Conservation (phyloP, 2,888 invertebrate species). For the Papilio gigon region DNA sequence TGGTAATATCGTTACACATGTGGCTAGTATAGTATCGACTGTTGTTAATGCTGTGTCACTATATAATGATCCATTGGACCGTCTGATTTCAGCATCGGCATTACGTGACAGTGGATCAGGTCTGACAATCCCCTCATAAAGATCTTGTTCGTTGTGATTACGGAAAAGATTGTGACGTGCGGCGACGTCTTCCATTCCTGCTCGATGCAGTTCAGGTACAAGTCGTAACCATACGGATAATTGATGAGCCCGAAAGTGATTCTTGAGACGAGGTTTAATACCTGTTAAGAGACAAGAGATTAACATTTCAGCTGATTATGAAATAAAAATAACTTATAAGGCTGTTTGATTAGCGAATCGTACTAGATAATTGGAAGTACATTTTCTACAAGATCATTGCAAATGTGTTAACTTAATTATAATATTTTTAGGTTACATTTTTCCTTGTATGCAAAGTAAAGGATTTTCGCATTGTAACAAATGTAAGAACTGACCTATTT, state of each 20-base stretch:
- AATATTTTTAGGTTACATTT: background rate
- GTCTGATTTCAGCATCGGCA: slow-evolving; percentile 82
- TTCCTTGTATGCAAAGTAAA: background rate
- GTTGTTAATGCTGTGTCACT: slow-evolving; percentile 86
- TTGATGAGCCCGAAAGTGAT: slow-evolving; percentile 97
- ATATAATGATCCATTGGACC: slow-evolving; percentile 75
- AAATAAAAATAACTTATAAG: background rate
- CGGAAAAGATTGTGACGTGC: slow-evolving; percentile 94
- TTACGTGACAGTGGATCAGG: slow-evolving; percentile 90
- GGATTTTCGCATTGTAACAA: background rate
- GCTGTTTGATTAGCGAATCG: background rate
- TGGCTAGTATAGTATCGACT: slow-evolving; percentile 86
- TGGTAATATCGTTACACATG: slow-evolving; percentile 85
- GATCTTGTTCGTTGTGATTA: slow-evolving; percentile 92
- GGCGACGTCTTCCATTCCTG: slow-evolving; percentile 94
- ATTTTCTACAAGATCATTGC: background rate
- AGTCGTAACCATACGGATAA: slow-evolving; percentile 97
- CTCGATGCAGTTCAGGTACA: slow-evolving; percentile 94
- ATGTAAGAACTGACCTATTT: slow-evolving; percentile 88
- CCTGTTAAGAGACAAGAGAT: slow-evolving; percentile 82
- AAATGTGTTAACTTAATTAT: background rate
- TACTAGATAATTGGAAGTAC: background rate
- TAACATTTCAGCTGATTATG: background rate
- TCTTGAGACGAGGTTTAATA: slow-evolving; percentile 94
- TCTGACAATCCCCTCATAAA: slow-evolving; percentile 94